phyloP scores from a whole-genome alignment of 2,113 vertebrate species.

The Pagrus major region DNA sequence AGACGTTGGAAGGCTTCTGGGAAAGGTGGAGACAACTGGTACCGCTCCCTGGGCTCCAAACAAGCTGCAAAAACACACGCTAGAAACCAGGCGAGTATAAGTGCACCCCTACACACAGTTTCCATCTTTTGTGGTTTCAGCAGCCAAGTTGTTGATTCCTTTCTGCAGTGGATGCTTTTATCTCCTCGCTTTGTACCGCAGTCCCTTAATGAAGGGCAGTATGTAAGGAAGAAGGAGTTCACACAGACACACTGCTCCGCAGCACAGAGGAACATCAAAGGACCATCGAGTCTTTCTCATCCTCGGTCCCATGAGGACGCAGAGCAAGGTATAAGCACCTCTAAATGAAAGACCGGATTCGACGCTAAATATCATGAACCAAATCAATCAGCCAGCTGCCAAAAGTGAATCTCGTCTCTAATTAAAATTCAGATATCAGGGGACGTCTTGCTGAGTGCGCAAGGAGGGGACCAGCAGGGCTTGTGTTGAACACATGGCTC shows the following conservation, averaged over 20 bases:
- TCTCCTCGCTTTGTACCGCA: conserved; percentile 61
- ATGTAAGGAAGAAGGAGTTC: conserved; percentile 60
- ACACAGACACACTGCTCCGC: conserved; percentile 51
- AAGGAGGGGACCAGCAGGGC: conserved; percentile 35
- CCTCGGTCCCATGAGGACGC: conserved; percentile 46
- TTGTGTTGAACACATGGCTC: conserved; percentile 59
- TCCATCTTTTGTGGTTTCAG: conserved; percentile 61
- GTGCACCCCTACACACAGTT: conserved; percentile 27
- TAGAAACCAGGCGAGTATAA: conserved; percentile 11
- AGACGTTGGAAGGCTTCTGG: conserved; percentile 40
- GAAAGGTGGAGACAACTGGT: conserved; percentile 64
- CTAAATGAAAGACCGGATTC: conserved; percentile 55
- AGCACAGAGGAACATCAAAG: conserved; percentile 73
- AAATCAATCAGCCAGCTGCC: conserved; percentile 59
- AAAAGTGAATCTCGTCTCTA: conserved; percentile 42
- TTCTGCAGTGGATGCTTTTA: conserved; percentile 69
- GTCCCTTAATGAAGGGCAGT: conserved; percentile 74
- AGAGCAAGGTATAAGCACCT: conserved; percentile 63
- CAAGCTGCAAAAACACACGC: conserved; percentile 56
- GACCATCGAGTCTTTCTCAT: conserved; percentile 63
- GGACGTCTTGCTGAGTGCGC: conserved; percentile 48
- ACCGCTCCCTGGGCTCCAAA: conserved; percentile 62
- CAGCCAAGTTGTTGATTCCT: conserved; percentile 74
- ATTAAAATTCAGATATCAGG: conserved; percentile 61
- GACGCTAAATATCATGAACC: conserved; percentile 45